Percentiles rank a stretch among this genome's conserved stretches.
phyloP scores from a whole-genome alignment of 2,797 vertebrate species.

The Cryptoprocta ferox region DNA sequence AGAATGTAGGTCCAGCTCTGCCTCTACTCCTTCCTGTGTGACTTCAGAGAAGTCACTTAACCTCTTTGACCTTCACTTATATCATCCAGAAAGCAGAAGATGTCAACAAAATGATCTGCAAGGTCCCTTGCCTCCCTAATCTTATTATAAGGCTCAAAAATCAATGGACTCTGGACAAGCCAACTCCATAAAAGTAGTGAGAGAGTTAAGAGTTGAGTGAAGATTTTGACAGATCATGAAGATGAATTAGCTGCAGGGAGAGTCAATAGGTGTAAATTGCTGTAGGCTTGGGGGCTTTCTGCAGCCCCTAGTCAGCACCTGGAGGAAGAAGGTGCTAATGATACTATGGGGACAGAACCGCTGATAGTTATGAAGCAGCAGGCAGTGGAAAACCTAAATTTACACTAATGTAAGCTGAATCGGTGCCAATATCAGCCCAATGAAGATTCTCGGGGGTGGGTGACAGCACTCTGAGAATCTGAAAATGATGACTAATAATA shows the following conservation, averaged over 20 bases:
- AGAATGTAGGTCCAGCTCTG: neutral
- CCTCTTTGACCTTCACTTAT: constrained; percentile 7
- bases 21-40: neutral
- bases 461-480: constrained; percentile 54
- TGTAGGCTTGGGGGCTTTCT: constrained; percentile 52
- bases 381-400: constrained; percentile 68
- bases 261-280: constrained; percentile 68
- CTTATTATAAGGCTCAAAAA: constrained; percentile 25
- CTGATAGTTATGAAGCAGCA: constrained; percentile 69
- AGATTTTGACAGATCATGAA: constrained; percentile 65
- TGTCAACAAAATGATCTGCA: neutral
- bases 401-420: constrained; percentile 69
- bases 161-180: constrained; percentile 3
- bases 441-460: neutral
- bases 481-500: constrained; percentile 60
- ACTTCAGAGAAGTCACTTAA: constrained; percentile 43
- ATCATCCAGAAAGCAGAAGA: constrained; percentile 15
- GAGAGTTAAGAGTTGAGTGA: constrained; percentile 62
- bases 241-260: constrained; percentile 65
- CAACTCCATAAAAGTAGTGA: neutral
- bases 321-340: constrained; percentile 75
- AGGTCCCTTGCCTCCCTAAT: neutral
- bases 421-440: constrained; percentile 9
- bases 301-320: constrained; percentile 64
- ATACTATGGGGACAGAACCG: constrained; percentile 65